Base-by-base conservation (phyloP, 53 echinoderm and acorn worm genomes). In the Patiria pectinifera region DNA sequence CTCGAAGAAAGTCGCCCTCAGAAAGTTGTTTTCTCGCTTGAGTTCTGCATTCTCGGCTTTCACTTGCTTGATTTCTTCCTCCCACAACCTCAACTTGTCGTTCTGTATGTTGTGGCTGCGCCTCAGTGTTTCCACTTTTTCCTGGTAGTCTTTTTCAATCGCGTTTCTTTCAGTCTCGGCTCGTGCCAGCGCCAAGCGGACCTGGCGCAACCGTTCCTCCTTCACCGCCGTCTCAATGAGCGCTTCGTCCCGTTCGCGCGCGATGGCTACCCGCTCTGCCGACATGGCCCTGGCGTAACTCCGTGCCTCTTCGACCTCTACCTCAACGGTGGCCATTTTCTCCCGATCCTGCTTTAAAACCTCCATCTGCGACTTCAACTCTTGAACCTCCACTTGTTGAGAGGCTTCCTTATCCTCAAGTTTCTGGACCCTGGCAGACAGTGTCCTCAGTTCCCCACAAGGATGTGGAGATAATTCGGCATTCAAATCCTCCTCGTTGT, bases 1-100 rank as follows among this genome's bases (percentile, higher is more conserved):
- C 14, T 72, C 69, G 35, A 83, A 83, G 21, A 83, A 71, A 19
- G 91, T 91, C 21, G 83, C 91, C 14, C 13, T 69, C 45, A 91
- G 35, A 76, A 83, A 91, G 6, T 44, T 70, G 83, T 70, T 91
- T 62, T 91, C 83, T 10, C 0, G 3, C 61, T 83, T 83, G 11
- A 91, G 76, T 0, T 61, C 45, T 6, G 21, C 45, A 23, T 83
- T 91, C 49, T 83, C 84, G 11, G 45, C 45, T 59, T 46, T 48
- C 49, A 91, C 75, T 14, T 90, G 45, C 24, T 46, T 22, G 11
- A 90, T 62, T 69, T 80, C 69, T 48, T 47, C 19, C 22, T 81
- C 90, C 90, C 80, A 80, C 47, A 69, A 7, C 24, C 18, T 8
- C 15, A 90, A 19, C 15, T 25, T 80, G 45, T 45, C 66, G 80